These are phyloP conservation scores for Armadillidium nasatum DNA, from an alignment of 1,140 invertebrate species.

Conservation along the genomic window DNA sequence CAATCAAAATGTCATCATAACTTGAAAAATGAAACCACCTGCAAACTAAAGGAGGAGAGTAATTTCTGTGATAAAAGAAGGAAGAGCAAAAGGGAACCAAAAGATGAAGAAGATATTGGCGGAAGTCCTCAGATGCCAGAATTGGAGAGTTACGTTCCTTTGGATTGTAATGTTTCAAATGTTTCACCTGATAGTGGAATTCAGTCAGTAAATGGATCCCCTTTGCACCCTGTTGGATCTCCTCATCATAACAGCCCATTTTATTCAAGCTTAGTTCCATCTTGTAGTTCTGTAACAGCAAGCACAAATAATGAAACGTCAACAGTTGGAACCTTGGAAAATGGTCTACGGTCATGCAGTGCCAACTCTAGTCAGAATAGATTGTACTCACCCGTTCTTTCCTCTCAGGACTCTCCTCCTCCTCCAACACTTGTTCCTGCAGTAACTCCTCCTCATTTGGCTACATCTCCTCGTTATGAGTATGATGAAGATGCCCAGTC, in stretches of 20 bases:
- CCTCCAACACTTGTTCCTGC: conserved; percentile 39
- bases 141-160: conserved; percentile 46
- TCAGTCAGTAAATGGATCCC: conserved; percentile 77
- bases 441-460: conserved; percentile 40
- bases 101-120: conserved; percentile 28
- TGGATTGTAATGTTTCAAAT: conserved; percentile 60
- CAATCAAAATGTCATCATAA: background rate
- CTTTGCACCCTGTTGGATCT: conserved; percentile 57
- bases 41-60: conserved; percentile 34
- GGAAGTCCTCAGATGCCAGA: conserved; percentile 46
- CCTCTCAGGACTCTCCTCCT: conserved; percentile 42
- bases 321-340: background rate
- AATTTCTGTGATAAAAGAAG: background rate
- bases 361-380: conserved; percentile 25
- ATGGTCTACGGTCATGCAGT: background rate
- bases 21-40: background rate
- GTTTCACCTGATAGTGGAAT: conserved; percentile 89
- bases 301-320: background rate
- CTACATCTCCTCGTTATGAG: conserved; percentile 39
- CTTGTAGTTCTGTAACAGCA: background rate
- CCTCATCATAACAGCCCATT: conserved; percentile 50
- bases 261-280: conserved; percentile 33
- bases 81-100: conserved; percentile 23
- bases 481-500: conserved; percentile 37
- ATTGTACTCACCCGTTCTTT: conserved; percentile 43